Evolutionary conservation across 2,797 vertebrate genomes (phyloP).

Genomic region (Oreonectes daqikongensis): DNA sequence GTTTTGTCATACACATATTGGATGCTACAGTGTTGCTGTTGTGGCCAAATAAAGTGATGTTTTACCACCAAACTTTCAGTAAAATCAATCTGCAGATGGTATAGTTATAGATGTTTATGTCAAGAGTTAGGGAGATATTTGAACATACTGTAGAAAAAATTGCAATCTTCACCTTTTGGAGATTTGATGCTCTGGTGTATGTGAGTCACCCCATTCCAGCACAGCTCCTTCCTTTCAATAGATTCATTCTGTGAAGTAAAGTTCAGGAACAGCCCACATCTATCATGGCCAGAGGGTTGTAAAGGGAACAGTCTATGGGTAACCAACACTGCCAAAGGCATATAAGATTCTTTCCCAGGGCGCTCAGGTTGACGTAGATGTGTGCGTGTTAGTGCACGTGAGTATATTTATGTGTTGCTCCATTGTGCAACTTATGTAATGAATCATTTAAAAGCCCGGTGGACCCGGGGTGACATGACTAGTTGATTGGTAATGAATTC

Average conservation of each 20-base stretch:
- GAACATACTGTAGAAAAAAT: neutral
- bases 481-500: constrained; percentile 82
- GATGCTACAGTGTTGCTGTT: neutral
- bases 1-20: neutral
- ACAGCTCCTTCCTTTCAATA: neutral
- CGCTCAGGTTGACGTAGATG: constrained; percentile 27
- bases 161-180: neutral
- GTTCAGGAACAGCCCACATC: neutral
- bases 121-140: neutral
- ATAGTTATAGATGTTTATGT: neutral
- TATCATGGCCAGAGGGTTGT: constrained; percentile 5
- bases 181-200: neutral
- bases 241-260: neutral
- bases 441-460: constrained; percentile 78
- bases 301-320: constrained; percentile 32
- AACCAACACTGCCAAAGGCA: constrained; percentile 12
- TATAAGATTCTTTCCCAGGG: neutral
- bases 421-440: constrained; percentile 77
- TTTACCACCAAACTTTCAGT: neutral
- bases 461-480: constrained; percentile 77
- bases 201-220: neutral
- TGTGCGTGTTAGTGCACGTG: constrained; percentile 37
- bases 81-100: neutral
- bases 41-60: neutral
- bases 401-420: constrained; percentile 52